Conservation (phyloP, 2,113 vertebrate genomes). For the Poecile atricapillus region DNA sequence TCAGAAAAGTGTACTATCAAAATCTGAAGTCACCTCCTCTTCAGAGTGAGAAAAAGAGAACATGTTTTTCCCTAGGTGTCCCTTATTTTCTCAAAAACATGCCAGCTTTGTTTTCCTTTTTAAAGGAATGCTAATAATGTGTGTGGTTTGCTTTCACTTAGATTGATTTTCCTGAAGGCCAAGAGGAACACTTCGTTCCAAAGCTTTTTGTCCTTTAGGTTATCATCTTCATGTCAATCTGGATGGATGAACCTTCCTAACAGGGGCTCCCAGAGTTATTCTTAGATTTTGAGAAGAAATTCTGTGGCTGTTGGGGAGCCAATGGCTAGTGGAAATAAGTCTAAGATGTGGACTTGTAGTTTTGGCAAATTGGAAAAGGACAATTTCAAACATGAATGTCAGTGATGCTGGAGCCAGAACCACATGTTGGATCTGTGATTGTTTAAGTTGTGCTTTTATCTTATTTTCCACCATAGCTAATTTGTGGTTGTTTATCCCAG, state of each 20-base stretch:
- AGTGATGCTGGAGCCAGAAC: neutral
- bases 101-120: neutral
- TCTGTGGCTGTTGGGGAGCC: neutral
- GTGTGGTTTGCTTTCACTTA: neutral
- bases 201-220: neutral
- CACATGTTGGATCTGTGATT: neutral
- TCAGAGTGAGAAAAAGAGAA: neutral
- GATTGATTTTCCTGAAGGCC: neutral
- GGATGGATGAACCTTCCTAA: neutral
- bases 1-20: neutral
- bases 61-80: neutral
- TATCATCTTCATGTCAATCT: neutral
- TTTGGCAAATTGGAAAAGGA: neutral
- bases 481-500: neutral
- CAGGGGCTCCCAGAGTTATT: neutral
- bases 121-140: neutral
- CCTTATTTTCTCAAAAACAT: neutral
- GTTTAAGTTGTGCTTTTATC: neutral
- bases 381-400: neutral
- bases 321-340: neutral
- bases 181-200: neutral
- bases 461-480: neutral
- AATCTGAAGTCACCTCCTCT: neutral
- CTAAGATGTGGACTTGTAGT: neutral
- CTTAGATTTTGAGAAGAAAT: neutral